phyloP scores from a whole-genome alignment of 2,113 vertebrate genomes.

The Halichoerus grypus region DNA sequence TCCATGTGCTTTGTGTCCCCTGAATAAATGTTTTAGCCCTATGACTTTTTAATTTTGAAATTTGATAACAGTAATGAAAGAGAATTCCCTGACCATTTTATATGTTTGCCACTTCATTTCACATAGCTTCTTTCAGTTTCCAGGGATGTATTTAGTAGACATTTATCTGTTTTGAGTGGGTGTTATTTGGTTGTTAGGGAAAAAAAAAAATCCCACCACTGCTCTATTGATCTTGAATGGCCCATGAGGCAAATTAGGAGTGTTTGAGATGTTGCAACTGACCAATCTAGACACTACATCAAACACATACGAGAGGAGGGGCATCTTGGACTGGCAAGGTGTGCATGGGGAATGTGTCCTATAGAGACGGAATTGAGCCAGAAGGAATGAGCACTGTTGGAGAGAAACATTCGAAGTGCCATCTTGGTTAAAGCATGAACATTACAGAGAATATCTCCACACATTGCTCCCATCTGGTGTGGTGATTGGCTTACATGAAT shows the following conservation, averaged over 20 bases:
- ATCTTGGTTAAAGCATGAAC: neutral
- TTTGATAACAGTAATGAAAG: constrained; percentile 78
- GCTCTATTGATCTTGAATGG: constrained; percentile 32
- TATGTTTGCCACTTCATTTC: constrained; percentile 65
- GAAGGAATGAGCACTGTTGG: neutral
- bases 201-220: neutral
- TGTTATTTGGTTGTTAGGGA: constrained; percentile 33
- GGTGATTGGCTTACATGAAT: neutral
- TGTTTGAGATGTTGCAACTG: neutral
- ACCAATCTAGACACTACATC: neutral
- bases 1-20: constrained; percentile 72
- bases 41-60: constrained; percentile 81
- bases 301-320: neutral
- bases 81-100: constrained; percentile 74
- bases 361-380: neutral
- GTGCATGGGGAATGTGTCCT: neutral
- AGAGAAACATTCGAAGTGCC: neutral
- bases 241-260: neutral
- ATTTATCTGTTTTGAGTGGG: constrained; percentile 48
- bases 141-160: constrained; percentile 25
- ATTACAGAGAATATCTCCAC: neutral
- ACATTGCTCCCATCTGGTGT: neutral
- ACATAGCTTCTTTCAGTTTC: constrained; percentile 51
- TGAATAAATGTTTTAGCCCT: constrained; percentile 80
- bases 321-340: accelerated